Evolutionary conservation across 2,797 vertebrate genomes (phyloP), one percentile per base, ranked within the genome.

Genomic region (Sebastiscus albofasciatus): DNA sequence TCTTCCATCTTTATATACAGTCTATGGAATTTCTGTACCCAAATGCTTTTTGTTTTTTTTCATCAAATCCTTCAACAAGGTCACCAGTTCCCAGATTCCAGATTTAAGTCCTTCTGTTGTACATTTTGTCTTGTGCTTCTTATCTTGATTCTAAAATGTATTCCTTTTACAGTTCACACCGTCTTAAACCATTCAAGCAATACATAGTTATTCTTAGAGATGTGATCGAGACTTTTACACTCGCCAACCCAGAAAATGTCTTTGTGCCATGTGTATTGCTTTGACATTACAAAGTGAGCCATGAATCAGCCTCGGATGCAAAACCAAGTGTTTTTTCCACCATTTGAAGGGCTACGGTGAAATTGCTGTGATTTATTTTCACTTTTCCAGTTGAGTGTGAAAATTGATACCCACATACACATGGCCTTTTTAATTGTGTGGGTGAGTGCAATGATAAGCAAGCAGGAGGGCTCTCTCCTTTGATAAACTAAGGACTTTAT

Each of bases 401-500:
- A 81, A 90, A 78, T 59, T 69, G 62, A 82, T 80, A 75, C 49
- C 79, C 70, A 79, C 67, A 64, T 62, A 64, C 66, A 76, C 66
- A 67, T 72, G 72, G 72, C 70, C 72, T 80, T 84, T 91, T 83
- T 87, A 86, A 82, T 77, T 79, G 33, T 82, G 80, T 89, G 77
- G 75, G 76, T 83, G 66, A 83, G 72, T 77, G 60, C 89, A 79
- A 80, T 87, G 70, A 89, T 85, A 86, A 90, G 77, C 65, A 72
- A 75, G 86, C 66, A 82, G 77, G 77, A 82, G 72, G 67, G 68
- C 68, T 73, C 67, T 81, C 46, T 80, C 60, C 36, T 69, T 79
- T 74, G 80, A 89, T 90, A 87, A 82, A 89, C 78, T 76, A 71
- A 82, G 67, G 79, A 77, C 76, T 86, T 91, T 90, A 89, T 93